Evolutionary conservation across 1,140 invertebrate species (phyloP), one percentile per base, ranked within the genome.

Genomic region (Brachionus paranguensis): DNA sequence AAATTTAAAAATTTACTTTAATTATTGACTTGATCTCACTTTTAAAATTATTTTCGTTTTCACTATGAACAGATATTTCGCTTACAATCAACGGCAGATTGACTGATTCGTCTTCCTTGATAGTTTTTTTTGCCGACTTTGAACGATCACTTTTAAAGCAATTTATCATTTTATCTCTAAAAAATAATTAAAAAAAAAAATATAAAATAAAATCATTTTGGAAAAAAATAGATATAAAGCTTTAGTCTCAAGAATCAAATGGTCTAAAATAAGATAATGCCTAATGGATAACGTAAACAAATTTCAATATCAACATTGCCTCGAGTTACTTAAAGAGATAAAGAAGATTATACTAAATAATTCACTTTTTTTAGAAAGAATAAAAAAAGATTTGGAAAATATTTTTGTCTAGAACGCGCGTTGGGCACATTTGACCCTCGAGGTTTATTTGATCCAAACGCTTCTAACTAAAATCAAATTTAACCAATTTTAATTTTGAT

Each of bases 11-110:
- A 60, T 6, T 45, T 43, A 76, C 72, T 50, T 76, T 76, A 50
- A 50, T 76, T 24, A 76, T 12, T 12, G 41, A 8, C 27, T 76
- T 76, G 14, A 76, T 76, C 33, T 76, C 72, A 14, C 43, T 27
- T 76, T 76, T 76, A 29, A 37, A 76, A 27, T 76, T 76, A 11
- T 50, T 76, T 11, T 76, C 72, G 10, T 76, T 76, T 29, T 76
- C 72, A 76, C 72, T 76, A 29, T 76, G 45, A 27, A 76, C 45
- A 50, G 72, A 76, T 76, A 72, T 72, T 72, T 72, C 68, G 17
- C 68, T 72, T 1, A 72, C 68, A 41, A 72, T 72, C n/a, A 72
- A 24, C 14, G 68, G 68, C 17, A 72, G 17, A 72, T 72, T 72
- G 41, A 43, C 68, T n/a, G 68, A 72, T 20, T 72, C 68, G 8